These are phyloP conservation scores for Cotesia glomerata DNA, from an alignment of 1,140 invertebrate genomes.

Conservation along the genomic window DNA sequence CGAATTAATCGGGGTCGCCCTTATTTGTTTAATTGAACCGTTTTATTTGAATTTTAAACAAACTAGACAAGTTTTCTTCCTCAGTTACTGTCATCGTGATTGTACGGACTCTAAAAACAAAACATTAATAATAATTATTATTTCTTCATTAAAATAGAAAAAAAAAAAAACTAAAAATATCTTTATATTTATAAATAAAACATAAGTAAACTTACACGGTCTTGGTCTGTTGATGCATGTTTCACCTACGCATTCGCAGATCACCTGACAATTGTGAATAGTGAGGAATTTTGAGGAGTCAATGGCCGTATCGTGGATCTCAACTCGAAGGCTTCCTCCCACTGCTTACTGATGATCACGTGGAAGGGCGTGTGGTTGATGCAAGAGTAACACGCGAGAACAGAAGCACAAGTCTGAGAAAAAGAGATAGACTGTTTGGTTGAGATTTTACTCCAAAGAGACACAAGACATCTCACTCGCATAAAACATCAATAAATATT, in stretches of 20 bases:
- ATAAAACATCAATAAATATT: too few relatives aligned
- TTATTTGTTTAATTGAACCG: conserved; percentile 2
- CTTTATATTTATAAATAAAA: neutral
- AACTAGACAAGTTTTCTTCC: too few relatives aligned
- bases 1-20: conserved; percentile 9
- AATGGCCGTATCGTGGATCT: conserved; percentile 50
- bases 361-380: conserved; percentile 29
- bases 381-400: conserved; percentile 11
- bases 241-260: conserved; percentile 1
- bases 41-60: neutral
- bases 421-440: neutral
- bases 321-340: conserved; percentile 31
- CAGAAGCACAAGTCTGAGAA: conserved; percentile 10
- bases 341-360: conserved; percentile 24
- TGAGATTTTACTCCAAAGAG: neutral
- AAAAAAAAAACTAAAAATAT: too few relatives aligned
- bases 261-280: conserved; percentile 25
- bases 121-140: too few relatives aligned
- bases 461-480: neutral
- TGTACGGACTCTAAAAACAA: too few relatives aligned
- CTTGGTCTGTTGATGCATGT: neutral
- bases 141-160: too few relatives aligned
- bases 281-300: conserved; percentile 50
- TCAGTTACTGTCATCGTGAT: neutral
- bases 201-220: neutral